phyloP scores from a whole-genome alignment of 2,797 vertebrate species.

The Manis javanica region DNA sequence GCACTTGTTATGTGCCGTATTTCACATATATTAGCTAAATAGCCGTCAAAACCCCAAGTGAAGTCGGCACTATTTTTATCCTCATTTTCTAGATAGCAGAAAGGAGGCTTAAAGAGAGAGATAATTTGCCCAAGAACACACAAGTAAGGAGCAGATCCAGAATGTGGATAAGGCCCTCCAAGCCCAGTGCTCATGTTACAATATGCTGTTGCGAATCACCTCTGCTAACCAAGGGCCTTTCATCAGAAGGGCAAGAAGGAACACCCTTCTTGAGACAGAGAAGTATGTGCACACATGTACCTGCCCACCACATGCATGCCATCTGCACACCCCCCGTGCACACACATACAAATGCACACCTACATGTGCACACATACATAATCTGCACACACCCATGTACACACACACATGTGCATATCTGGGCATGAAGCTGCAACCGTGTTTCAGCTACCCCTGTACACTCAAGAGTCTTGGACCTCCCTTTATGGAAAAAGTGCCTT shows the following conservation, averaged over 20 bases:
- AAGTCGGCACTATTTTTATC: not conserved
- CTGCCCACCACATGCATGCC: not conserved
- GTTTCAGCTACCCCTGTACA: not conserved
- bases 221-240: not conserved
- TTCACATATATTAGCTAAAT: not conserved
- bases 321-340: not conserved
- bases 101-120: not conserved
- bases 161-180: not conserved
- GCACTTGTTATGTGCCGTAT: not conserved
- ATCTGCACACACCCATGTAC: not conserved
- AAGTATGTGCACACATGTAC: not conserved
- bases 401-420: not conserved
- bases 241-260: not conserved
- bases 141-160: not conserved
- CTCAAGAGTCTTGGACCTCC: not conserved
- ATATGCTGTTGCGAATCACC: not conserved
- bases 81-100: not conserved
- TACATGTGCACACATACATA: not conserved
- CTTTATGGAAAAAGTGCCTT: not conserved
- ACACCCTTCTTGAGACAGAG: not conserved
- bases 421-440: not conserved
- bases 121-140: not conserved
- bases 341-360: not conserved
- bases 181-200: too few species aligned
- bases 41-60: not conserved